Evolutionary conservation across 1,140 invertebrate genomes (phyloP).

Genomic region (Phenacoccus solenopsis): DNA sequence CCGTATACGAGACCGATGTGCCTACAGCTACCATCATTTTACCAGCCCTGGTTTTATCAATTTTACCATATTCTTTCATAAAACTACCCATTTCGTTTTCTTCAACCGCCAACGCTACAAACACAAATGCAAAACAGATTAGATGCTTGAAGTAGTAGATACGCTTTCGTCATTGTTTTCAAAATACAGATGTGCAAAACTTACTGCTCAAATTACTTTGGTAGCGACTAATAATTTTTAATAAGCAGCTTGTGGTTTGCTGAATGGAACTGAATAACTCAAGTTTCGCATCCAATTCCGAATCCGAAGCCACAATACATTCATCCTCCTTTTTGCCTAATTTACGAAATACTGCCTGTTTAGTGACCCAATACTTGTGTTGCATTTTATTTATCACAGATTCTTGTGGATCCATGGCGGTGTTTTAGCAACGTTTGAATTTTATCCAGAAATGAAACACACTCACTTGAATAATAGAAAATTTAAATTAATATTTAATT

Average conservation of each 20-base stretch:
- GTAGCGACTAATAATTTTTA: slow-evolving; percentile 85
- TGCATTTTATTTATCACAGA: slow-evolving; percentile 69
- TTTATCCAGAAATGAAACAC: no score
- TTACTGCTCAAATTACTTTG: slow-evolving; percentile 81
- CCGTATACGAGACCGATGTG: slow-evolving; percentile 87
- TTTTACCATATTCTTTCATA: slow-evolving; percentile 86
- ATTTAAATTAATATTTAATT: no score
- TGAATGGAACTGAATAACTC: slow-evolving; percentile 93
- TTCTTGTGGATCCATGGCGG: slow-evolving; percentile 23
- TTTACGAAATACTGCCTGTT: slow-evolving; percentile 86
- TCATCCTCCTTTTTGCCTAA: slow-evolving; percentile 97
- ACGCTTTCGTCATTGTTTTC: not conserved
- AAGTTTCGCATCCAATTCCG: slow-evolving; percentile 91
- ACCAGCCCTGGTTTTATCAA: slow-evolving; percentile 72
- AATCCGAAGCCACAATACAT: slow-evolving; percentile 88
- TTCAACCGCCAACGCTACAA: slow-evolving; percentile 73
- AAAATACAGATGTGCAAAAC: slow-evolving; percentile 26
- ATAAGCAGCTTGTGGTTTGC: slow-evolving; percentile 75
- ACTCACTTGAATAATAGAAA: no score
- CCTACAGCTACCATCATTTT: slow-evolving; percentile 90
- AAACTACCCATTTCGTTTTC: slow-evolving; percentile 91
- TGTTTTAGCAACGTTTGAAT: no score
- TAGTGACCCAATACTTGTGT: slow-evolving; percentile 96
- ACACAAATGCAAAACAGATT: slow-evolving; percentile 18
- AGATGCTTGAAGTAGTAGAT: not conserved